Evolutionary conservation across 2,113 vertebrate genomes (phyloP), one percentile per base, ranked within the genome.

Genomic region (Trochalopteron elliotii): DNA sequence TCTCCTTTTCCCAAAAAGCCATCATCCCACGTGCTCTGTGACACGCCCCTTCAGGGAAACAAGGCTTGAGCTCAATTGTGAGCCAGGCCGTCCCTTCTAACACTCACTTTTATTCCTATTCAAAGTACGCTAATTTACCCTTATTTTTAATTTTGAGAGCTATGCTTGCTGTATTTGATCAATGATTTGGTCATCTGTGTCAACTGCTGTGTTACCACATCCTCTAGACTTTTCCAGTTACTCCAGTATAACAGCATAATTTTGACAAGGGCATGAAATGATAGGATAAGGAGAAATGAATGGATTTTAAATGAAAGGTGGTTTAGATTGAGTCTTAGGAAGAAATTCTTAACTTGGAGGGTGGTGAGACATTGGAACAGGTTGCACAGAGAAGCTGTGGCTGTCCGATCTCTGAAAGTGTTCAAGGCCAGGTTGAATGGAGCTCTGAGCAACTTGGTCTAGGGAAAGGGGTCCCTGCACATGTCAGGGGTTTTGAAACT

Each of bases 1-100:
- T 71, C 28, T n/a, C 8, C 39, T 50, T 88, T 53, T 49, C 37
- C 27, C 3, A 33, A 61, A 60, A 75, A 60, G 4, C 5, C 37
- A 25, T 35, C 18, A 21, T 13, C 23, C 22, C 25, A 4, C 0
- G 0, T 59, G 45, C 35, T 52, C 24, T n/a, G 40, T 24, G 28
- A 15, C 17, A 55, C 3, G 2, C 18, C 3, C 1, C 50, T 28
- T 39, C 28, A 75, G 18, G 15, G 24, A 57, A 91, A 37, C 8
- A 55, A 40, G 9, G 5, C 12, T 39, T 60, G 57, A 30, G 9
- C 7, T 77, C 45, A 37, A 6, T 56, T 52, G 63, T 30, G 27
- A 80, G 33, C 33, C 47, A 75, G 17, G 28, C 8, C 17, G 31
- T 57, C 22, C 16, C 5, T 53, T 60, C 25, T 15, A 39, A 39